Percentiles rank a stretch among this genome's conserved stretches.
Conservation (phyloP, 2,113 vertebrate species). For the Nicator chloris region DNA sequence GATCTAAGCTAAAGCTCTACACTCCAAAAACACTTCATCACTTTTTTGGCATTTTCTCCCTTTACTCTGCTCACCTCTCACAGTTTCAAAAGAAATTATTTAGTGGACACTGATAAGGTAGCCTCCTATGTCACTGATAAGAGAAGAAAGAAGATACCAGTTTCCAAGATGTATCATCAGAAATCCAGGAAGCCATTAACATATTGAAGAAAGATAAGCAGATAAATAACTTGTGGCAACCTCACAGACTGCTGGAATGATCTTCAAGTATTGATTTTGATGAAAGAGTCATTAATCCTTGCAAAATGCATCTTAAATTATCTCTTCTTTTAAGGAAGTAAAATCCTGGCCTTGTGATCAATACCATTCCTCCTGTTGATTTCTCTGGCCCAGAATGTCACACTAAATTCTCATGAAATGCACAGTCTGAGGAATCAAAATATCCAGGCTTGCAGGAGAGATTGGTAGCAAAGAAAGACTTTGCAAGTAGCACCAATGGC, state of each 20-base stretch:
- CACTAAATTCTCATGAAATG: not conserved
- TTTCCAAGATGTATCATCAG: not conserved
- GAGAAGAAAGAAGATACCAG: not conserved
- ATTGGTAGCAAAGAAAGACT: not conserved
- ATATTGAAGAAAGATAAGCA: not conserved
- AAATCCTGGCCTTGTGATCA: not conserved
- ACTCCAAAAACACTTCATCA: not conserved
- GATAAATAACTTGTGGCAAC: not conserved
- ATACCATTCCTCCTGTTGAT: not conserved
- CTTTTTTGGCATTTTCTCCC: not conserved
- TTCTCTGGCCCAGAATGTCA: not conserved
- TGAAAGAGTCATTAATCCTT: not conserved
- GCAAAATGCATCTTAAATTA: not conserved
- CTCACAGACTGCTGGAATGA: not conserved
- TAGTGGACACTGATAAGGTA: not conserved
- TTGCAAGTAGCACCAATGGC: not conserved
- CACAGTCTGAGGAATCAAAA: not conserved
- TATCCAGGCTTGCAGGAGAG: not conserved
- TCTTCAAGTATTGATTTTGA: not conserved
- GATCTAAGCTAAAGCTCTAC: not conserved
- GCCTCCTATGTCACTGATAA: not conserved
- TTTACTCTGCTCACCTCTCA: not conserved
- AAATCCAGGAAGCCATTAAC: not conserved
- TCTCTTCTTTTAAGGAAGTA: not conserved
- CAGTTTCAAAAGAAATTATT: not conserved